A percentile compares a stretch with the other conserved stretches of the same genome.
phyloP scores from a whole-genome alignment of 2,888 invertebrate species.

The Spodoptera picta region DNA sequence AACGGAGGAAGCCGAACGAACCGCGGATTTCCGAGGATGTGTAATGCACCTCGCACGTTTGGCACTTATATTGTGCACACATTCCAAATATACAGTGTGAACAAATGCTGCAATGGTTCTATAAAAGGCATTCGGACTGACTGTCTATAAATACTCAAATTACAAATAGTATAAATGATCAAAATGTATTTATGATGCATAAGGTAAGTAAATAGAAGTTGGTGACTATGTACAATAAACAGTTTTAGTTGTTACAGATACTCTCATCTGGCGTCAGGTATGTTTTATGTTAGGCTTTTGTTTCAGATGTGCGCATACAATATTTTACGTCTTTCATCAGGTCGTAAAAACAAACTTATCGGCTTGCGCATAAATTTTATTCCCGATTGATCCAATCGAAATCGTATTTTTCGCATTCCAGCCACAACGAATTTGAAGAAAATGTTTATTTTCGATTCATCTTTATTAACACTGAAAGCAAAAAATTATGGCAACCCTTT shows the following conservation, averaged over 20 bases:
- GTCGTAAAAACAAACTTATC: constrained; percentile 44
- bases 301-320: constrained; percentile 30
- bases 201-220: neutral
- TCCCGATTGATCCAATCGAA: constrained; percentile 23
- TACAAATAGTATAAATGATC: constrained; percentile 22
- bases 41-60: constrained; percentile 30
- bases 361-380: constrained; percentile 28
- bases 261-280: constrained; percentile 16
- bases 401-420: constrained; percentile 26
- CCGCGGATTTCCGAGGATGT: constrained; percentile 61
- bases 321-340: constrained; percentile 30
- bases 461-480: neutral
- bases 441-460: constrained; percentile 7
- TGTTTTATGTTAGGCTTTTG: constrained; percentile 35
- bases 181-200: constrained; percentile 17
- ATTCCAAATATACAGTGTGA: constrained; percentile 44
- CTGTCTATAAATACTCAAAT: constrained; percentile 43
- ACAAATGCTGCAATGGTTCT: constrained; percentile 26
- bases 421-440: constrained; percentile 6
- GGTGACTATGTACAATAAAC: no score
- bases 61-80: constrained; percentile 30
- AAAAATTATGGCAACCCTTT: no score
- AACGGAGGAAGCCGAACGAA: constrained; percentile 51
- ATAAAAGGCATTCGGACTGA: constrained; percentile 39
- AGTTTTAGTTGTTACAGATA: constrained; percentile 7